Evolutionary conservation across 2,113 vertebrate species (phyloP), one percentile per base, ranked within the genome.

Genomic region (Corynorhinus townsendii): DNA sequence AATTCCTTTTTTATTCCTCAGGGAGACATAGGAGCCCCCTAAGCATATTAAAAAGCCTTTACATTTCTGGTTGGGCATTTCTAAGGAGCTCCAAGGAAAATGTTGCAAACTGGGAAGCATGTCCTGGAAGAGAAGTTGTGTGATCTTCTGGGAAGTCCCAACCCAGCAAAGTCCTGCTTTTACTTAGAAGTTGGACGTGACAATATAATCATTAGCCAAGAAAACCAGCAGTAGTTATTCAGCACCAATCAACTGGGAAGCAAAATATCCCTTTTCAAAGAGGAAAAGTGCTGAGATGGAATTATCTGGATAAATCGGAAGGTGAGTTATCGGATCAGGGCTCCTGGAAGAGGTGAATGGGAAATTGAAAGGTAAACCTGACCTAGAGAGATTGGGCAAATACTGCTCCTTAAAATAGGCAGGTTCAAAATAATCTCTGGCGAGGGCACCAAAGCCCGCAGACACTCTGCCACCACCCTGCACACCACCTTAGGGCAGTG

Each of bases 151-250:
- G 40, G 22, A 92, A 80, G 38, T 77, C 38, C 52, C 68, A 89
- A 38, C 43, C 38, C 52, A 91, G 69, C 33, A 56, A 96, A 84
- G 35, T 43, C 35, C 33, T 83, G 45, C 69, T 76, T 84, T 85
- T 72, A 76, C 86, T 71, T 52, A 93, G 52, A 75, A 75, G 82
- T 49, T 35, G 54, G 35, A 85, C 22, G 59, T 24, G 69, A 56
- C 90, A 84, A 19, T 84, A 64, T 90, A 71, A 92, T 71, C 22
- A 7, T 14, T 88, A 90, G 71, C 56, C 79, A 93, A 96, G 86
- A 88, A 94, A 90, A 73, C 33, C 79, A 93, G 86, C 62, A 90
- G 33, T 35, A 66, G 35, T 45, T 94, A n/a, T 79, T 85, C 54
- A 90, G 47, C 6, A 45, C 66, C 56, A 56, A 85, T 85, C 69